These are phyloP conservation scores for Anableps anableps DNA, from an alignment of 2,797 vertebrate genomes.

Conservation along the genomic window DNA sequence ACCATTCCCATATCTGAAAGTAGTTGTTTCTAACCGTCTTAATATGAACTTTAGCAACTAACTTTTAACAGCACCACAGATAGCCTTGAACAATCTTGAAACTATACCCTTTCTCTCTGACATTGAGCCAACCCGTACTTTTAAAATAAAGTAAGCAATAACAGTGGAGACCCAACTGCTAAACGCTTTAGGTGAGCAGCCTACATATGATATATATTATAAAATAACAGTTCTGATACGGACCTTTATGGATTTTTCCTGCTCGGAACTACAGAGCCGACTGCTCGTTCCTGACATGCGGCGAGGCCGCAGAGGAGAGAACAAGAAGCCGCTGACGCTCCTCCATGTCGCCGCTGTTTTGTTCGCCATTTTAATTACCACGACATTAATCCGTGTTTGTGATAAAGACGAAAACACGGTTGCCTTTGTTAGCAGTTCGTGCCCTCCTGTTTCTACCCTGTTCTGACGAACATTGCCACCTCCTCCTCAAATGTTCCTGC, in stretches of 20 bases:
- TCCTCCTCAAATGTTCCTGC: neutral
- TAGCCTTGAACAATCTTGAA: neutral
- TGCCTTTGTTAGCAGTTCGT: neutral
- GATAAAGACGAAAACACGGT: neutral
- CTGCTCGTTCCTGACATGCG: neutral
- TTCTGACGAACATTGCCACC: neutral
- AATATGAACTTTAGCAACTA: too few relatives aligned
- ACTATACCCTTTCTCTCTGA: neutral
- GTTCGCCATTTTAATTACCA: constrained; percentile 41
- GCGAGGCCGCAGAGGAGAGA: constrained; percentile 2
- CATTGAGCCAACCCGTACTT: neutral
- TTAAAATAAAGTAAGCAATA: neutral
- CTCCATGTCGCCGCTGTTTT: constrained; percentile 25
- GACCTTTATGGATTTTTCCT: constrained; percentile 49
- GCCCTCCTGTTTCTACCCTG: constrained; percentile 31
- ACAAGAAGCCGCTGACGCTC: constrained; percentile 4
- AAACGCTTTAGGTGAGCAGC: neutral
- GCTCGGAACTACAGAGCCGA: constrained; percentile 41
- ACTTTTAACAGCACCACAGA: neutral
- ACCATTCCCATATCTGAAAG: too few relatives aligned
- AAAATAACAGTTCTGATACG: neutral
- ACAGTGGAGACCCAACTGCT: neutral
- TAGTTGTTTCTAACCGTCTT: too few relatives aligned
- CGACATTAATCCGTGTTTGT: neutral
- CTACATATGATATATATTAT: neutral